These are phyloP conservation scores for Caenorhabditis tropicalis DNA, from an alignment of 1,140 invertebrate genomes.

Conservation along the genomic window DNA sequence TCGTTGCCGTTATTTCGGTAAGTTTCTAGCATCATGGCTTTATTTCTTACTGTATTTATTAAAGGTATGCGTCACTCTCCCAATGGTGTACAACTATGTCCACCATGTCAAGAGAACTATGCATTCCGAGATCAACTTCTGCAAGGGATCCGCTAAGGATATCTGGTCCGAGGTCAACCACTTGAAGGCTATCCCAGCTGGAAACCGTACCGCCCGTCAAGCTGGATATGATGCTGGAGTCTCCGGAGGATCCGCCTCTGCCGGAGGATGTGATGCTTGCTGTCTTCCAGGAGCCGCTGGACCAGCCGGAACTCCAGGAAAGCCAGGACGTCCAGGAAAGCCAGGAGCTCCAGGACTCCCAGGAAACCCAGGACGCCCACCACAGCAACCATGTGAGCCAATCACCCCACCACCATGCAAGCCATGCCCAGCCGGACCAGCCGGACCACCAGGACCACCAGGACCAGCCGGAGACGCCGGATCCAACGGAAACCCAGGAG, in stretches of 20 bases:
- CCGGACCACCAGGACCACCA: slow-evolving; percentile 51
- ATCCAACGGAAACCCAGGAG: slow-evolving; percentile 50
- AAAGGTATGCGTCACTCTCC: slow-evolving; percentile 48
- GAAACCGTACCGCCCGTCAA: slow-evolving; percentile 59
- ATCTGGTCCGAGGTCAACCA: slow-evolving; percentile 60
- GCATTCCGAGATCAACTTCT: slow-evolving; percentile 1
- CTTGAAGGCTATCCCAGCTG: slow-evolving; percentile 53
- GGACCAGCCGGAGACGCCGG: slow-evolving; percentile 54
- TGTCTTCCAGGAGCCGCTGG: slow-evolving; percentile 58
- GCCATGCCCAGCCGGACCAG: slow-evolving; percentile 50
- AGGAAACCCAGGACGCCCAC: slow-evolving; percentile 54
- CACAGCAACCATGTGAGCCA: slow-evolving; percentile 50
- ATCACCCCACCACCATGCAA: slow-evolving; percentile 52
- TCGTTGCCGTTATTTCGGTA: slow-evolving; percentile 51
- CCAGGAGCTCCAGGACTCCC: slow-evolving; percentile 56
- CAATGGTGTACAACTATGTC: slow-evolving; percentile 56
- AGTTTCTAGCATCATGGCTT: not conserved
- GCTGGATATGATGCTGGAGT: slow-evolving; percentile 59
- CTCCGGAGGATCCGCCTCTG: slow-evolving; percentile 39
- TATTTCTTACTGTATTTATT: not conserved
- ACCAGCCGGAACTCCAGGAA: slow-evolving; percentile 58
- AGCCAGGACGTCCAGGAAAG: slow-evolving; percentile 55
- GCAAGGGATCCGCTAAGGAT: slow-evolving; percentile 58
- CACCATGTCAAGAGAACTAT: not conserved
- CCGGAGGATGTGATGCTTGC: slow-evolving; percentile 56